Evolutionary conservation across 2,888 invertebrate species (phyloP).

Genomic region (Trichopoda pennipes): DNA sequence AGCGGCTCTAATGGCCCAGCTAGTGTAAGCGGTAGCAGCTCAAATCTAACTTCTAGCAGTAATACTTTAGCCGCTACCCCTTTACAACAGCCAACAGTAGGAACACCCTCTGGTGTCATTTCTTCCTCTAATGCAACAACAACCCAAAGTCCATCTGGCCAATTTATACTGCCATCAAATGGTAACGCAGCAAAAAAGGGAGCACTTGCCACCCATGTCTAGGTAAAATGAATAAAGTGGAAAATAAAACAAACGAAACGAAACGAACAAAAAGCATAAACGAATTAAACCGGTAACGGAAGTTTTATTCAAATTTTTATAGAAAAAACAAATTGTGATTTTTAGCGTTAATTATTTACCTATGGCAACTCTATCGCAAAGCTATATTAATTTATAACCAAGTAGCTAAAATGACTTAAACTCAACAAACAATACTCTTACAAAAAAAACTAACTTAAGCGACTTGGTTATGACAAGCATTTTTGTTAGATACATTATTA

Average conservation of each 20-base stretch:
- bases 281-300: slow-evolving; percentile 63
- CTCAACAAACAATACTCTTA: slow-evolving; percentile 21
- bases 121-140: slow-evolving; percentile 84
- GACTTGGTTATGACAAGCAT: slow-evolving; percentile 65
- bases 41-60: slow-evolving; percentile 78
- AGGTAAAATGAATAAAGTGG: slow-evolving; percentile 78
- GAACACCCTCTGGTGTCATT: slow-evolving; percentile 82
- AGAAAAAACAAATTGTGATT: slow-evolving; percentile 79
- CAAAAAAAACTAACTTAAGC: slow-evolving; percentile 26
- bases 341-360: slow-evolving; percentile 80
- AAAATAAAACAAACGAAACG: slow-evolving; percentile 13
- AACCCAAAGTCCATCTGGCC: slow-evolving; percentile 82
- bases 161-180: slow-evolving; percentile 81
- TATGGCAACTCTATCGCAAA: slow-evolving; percentile 69
- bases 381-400: slow-evolving; percentile 45
- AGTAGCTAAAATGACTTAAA: slow-evolving; percentile 47
- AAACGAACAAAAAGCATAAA: slow-evolving; percentile 67
- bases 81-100: slow-evolving; percentile 83
- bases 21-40: slow-evolving; percentile 84
- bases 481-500: slow-evolving; percentile 58
- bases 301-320: slow-evolving; percentile 60
- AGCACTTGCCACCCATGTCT: slow-evolving; percentile 85
- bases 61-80: slow-evolving; percentile 78
- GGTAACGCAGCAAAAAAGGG: slow-evolving; percentile 80
- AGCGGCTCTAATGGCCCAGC: slow-evolving; percentile 81